Base-by-base conservation (phyloP, 2,113 vertebrate genomes). In the Rhynchomys soricoides region DNA sequence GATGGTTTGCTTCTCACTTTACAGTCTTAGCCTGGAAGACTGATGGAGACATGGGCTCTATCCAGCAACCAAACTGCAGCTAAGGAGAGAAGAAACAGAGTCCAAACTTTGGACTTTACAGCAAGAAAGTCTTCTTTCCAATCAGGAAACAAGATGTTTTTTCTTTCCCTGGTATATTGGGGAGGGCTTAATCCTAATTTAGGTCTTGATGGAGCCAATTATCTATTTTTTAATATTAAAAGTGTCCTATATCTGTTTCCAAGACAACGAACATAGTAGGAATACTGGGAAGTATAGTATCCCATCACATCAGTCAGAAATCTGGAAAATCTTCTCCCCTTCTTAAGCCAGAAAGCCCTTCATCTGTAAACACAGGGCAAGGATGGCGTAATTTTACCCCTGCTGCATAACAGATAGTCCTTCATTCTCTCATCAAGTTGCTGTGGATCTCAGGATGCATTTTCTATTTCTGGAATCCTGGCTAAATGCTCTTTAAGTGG, bases 401-500 rank as follows among this genome's bases (percentile, higher is more conserved):
- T 64, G 59, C 70, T 82, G 78, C 89, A 97, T 89, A 98, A 97
- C 70, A 96, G 97, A 97, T 70, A 92, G 70, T n/a, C 57, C 77
- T 96, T 98, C 88, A 97, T 94, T 97, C 90, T 57, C 86, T 81
- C 87, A 97, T 93, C 93, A 87, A 97, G 93, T 95, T 95, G 71
- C 86, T 95, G 92, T 75, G 45, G 62, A 93, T 95, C 94, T 97
- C 95, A 75, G 92, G 91, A 96, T 87, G 95, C 34, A 73, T 77
- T 95, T 95, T 94, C 86, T 95, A 95, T 74, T 96, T 92, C 93
- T 89, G 85, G 96, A 98, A 94, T 96, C 93, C 86, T 0, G 62
- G 52, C 79, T 96, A 96, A 98, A 96, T 59, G 13, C 90, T 96
- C 96, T 97, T 91, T 95, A 96, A 98, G 98, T 94, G 96, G 73